These are phyloP conservation scores for Polydrusus tereticollis DNA, from an alignment of 2,888 invertebrate species.

Conservation along the genomic window DNA sequence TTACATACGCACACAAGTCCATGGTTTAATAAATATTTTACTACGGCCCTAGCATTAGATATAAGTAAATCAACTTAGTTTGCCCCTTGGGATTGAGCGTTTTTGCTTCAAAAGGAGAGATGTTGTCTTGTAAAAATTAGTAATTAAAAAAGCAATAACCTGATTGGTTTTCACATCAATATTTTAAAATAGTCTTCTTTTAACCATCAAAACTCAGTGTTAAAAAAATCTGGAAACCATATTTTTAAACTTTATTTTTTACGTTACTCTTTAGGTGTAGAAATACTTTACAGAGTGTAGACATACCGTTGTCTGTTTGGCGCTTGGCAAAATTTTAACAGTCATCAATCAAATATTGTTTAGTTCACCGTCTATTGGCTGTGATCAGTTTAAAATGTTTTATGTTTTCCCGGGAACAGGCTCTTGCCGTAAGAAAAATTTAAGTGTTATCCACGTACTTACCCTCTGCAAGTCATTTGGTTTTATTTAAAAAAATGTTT, in stretches of 20 bases:
- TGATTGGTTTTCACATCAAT: no score
- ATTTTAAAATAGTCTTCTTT: no score
- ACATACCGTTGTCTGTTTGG: constrained; percentile 51
- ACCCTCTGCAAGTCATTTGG: constrained; percentile 41
- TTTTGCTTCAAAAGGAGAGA: background rate
- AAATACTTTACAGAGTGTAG: constrained; percentile 5
- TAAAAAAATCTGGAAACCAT: background rate
- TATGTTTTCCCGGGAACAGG: constrained; percentile 23
- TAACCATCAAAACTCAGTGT: background rate
- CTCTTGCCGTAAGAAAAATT: constrained; percentile 34
- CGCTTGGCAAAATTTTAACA: constrained; percentile 49
- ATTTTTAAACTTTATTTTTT: background rate
- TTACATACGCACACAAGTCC: constrained; percentile 60
- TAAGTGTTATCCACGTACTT: constrained; percentile 40
- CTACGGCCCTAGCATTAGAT: constrained; percentile 50
- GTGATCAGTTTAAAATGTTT: constrained; percentile 41
- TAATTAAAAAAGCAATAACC: no score
- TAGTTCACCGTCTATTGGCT: constrained; percentile 28
- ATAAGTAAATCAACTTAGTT: constrained; percentile 33
- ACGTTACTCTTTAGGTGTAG: background rate
- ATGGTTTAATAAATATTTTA: constrained; percentile 63
- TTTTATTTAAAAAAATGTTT: constrained; percentile 36
- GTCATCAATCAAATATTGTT: constrained; percentile 56
- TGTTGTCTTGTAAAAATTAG: no score
- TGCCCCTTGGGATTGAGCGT: background rate